Percentiles rank a stretch among this genome's conserved stretches.
phyloP scores from a whole-genome alignment of 2,113 vertebrate species.

The Cricetomys ansorgei region DNA sequence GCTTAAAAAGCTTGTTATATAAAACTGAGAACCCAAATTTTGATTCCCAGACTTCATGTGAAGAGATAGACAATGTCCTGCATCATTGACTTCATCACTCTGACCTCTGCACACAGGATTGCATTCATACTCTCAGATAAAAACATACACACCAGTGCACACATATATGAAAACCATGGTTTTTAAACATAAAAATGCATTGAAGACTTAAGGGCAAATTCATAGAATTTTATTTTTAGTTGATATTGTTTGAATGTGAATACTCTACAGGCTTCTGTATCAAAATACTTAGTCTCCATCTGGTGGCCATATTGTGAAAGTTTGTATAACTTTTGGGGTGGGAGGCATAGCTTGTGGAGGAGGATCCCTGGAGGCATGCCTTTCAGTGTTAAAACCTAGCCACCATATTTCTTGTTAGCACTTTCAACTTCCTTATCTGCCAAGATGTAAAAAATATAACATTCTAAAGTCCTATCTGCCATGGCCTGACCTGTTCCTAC shows the following conservation, averaged over 20 bases:
- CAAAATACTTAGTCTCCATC: background rate
- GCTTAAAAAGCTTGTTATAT: no score
- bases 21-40: background rate
- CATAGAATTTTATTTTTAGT: background rate
- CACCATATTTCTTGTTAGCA: background rate
- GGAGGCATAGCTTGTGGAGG: background rate
- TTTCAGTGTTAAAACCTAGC: background rate
- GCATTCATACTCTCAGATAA: background rate
- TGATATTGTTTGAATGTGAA: background rate
- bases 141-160: background rate
- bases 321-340: background rate
- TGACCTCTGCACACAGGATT: background rate
- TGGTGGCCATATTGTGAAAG: background rate
- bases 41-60: background rate
- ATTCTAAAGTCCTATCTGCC: background rate
- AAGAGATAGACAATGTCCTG: background rate
- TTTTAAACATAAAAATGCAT: background rate
- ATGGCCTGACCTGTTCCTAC: background rate
- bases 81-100: background rate
- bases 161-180: background rate
- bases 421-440: background rate
- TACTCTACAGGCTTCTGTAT: accelerated
- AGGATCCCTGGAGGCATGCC: no score
- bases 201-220: background rate
- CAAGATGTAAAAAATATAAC: background rate